Conservation (phyloP, 1,140 invertebrate genomes). For the Drosophila watanabei region DNA sequence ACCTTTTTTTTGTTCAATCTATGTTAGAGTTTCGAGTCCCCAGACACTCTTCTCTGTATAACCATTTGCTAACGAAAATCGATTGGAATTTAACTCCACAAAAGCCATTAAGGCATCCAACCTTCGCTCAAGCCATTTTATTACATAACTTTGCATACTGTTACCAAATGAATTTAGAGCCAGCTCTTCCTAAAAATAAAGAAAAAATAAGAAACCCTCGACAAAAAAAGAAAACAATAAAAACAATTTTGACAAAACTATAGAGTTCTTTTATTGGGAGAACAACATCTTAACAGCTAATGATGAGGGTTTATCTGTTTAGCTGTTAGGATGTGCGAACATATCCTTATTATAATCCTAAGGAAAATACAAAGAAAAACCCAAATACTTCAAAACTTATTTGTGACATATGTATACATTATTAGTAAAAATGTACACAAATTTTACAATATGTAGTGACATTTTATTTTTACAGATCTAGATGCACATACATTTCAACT, state of each 20-base stretch:
- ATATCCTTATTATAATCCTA: too few species aligned
- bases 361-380: too few species aligned
- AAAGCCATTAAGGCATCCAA: slow-evolving; percentile 35
- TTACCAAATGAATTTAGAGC: slow-evolving; percentile 69
- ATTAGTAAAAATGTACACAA: too few species aligned
- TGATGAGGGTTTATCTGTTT: background rate
- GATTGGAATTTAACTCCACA: slow-evolving; percentile 26
- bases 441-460: background rate
- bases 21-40: slow-evolving; percentile 44
- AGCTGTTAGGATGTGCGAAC: too few species aligned
- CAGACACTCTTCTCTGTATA: slow-evolving; percentile 44
- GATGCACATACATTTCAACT: background rate
- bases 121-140: slow-evolving; percentile 48
- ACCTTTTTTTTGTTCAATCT: slow-evolving; percentile 19
- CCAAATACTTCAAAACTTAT: too few species aligned
- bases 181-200: slow-evolving; percentile 71
- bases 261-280: slow-evolving; percentile 15
- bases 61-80: slow-evolving; percentile 26
- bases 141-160: slow-evolving; percentile 47
- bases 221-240: slow-evolving; percentile 50
- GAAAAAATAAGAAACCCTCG: slow-evolving; percentile 54
- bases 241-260: slow-evolving; percentile 49
- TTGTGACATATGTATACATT: too few species aligned
- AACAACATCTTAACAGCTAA: background rate
- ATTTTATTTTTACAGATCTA: background rate